Conservation (phyloP, 2,113 vertebrate species). For the Toxotes chatareus region DNA sequence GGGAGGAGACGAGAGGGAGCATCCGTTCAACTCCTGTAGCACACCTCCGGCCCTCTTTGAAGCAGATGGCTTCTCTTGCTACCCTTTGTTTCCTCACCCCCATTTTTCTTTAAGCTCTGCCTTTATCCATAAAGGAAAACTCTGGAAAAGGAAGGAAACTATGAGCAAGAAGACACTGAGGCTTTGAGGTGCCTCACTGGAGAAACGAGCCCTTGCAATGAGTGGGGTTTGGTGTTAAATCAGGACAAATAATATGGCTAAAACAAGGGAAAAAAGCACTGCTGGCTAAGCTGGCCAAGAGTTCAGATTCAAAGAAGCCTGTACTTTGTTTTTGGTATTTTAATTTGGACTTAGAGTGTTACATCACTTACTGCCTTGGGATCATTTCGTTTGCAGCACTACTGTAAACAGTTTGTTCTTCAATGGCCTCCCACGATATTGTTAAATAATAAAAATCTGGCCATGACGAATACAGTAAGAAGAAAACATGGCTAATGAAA, state of each 20-base stretch:
- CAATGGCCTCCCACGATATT: slow-evolving; percentile 54
- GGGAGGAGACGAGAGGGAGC: slow-evolving; percentile 47
- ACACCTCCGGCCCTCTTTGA: slow-evolving; percentile 70
- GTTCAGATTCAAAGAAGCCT: slow-evolving; percentile 24
- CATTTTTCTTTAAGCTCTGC: slow-evolving; percentile 4
- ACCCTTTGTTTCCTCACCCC: slow-evolving; percentile 49
- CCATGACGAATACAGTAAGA: slow-evolving; percentile 38
- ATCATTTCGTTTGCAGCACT: slow-evolving; percentile 40
- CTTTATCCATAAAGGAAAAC: slow-evolving; percentile 47
- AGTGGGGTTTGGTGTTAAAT: slow-evolving; percentile 22
- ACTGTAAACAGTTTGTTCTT: slow-evolving; percentile 60
- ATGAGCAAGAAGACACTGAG: background rate
- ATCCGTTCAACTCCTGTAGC: slow-evolving; percentile 55
- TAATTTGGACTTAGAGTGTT: slow-evolving; percentile 29
- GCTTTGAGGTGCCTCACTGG: slow-evolving; percentile 34
- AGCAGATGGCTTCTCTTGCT: slow-evolving; percentile 39
- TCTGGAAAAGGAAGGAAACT: slow-evolving; percentile 43
- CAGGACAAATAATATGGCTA: slow-evolving; percentile 21
- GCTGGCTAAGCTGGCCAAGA: slow-evolving; percentile 5
- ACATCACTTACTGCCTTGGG: slow-evolving; percentile 43
- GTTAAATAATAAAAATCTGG: slow-evolving; percentile 40
- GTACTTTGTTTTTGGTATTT: slow-evolving; percentile 19
- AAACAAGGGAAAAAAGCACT: slow-evolving; percentile 7
- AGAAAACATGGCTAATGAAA: slow-evolving; percentile 47
- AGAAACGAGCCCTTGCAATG: slow-evolving; percentile 5